A percentile compares a stretch with the other conserved stretches of the same genome.
Conservation (phyloP, 2,797 vertebrate species). For the Phalanger gymnotis region DNA sequence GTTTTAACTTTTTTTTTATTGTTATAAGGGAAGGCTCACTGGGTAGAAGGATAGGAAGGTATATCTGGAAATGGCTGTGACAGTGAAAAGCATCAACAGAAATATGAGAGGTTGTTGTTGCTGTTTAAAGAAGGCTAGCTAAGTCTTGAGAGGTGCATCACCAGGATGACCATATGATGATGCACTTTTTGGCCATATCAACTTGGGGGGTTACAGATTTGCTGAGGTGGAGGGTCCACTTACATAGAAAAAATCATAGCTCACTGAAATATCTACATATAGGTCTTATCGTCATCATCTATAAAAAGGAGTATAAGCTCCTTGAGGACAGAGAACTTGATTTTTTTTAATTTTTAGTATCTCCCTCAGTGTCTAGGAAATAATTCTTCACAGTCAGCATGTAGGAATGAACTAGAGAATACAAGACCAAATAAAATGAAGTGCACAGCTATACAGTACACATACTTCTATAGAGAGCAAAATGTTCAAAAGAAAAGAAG, state of each 20-base stretch:
- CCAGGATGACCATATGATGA: not conserved
- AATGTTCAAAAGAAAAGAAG: not conserved
- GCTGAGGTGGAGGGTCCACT: not conserved
- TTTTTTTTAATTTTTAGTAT: not conserved
- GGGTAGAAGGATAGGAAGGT: not conserved
- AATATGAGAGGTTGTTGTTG: not conserved
- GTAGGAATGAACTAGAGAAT: not conserved
- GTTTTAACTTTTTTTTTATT: not conserved
- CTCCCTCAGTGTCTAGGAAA: not conserved
- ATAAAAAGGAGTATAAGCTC: not conserved
- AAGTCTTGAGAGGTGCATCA: not conserved
- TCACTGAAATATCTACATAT: not conserved
- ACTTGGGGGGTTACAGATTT: not conserved
- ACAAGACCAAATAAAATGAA: not conserved
- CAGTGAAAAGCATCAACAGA: not conserved
- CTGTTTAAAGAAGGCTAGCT: not conserved
- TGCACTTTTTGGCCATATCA: not conserved
- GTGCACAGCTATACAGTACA: not conserved
- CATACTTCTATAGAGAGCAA: not conserved
- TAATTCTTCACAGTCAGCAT: not conserved
- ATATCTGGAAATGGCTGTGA: not conserved
- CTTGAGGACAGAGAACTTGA: not conserved
- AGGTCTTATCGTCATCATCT: not conserved
- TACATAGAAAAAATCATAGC: not conserved
- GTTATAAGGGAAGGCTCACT: not conserved